phyloP scores from a whole-genome alignment of 2,797 vertebrate species.

The Poecilia wingei region DNA sequence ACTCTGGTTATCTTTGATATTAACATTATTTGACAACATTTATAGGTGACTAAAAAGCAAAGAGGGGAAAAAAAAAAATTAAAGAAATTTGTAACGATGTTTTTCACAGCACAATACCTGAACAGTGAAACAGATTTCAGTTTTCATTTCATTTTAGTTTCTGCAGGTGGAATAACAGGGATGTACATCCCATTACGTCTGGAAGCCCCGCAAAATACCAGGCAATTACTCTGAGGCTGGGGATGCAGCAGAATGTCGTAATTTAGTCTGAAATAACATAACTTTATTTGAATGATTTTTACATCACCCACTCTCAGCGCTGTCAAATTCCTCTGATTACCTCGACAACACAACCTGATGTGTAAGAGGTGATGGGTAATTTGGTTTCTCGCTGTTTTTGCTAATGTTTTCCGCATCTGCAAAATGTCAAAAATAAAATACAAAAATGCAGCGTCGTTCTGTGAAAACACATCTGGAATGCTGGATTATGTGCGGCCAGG shows the following conservation, averaged over 20 bases:
- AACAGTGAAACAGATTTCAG: background rate
- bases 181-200: background rate
- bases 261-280: constrained; percentile 2
- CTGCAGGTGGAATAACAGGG: background rate
- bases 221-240: background rate
- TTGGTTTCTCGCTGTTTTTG: background rate
- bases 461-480: background rate
- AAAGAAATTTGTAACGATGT: background rate
- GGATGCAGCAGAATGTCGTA: background rate
- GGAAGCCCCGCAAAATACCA: background rate
- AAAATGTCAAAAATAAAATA: background rate
- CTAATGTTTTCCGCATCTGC: background rate
- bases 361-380: background rate
- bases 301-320: background rate
- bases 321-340: background rate
- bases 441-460: background rate
- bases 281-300: background rate
- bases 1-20: background rate
- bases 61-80: background rate
- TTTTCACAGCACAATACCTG: background rate
- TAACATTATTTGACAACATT: background rate
- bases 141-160: background rate
- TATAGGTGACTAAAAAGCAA: background rate
- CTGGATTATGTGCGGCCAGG: background rate
- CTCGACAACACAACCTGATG: background rate